Conservation (phyloP, 2,888 invertebrate genomes). For the Mantis religiosa region DNA sequence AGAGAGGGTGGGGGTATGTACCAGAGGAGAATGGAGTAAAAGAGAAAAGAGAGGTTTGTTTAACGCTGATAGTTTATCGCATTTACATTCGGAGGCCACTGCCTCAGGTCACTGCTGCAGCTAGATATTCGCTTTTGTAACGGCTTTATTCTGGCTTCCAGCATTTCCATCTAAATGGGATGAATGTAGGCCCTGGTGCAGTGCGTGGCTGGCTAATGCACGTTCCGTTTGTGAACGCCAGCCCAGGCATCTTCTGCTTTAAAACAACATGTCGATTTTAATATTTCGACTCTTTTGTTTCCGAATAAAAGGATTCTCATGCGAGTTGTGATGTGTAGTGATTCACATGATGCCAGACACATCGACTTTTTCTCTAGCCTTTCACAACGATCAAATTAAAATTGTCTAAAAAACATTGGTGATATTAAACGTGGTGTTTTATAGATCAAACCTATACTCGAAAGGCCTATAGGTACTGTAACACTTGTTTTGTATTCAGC, state of each 20-base stretch:
- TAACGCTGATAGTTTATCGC: neutral
- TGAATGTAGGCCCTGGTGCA: neutral
- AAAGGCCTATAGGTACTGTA: no score
- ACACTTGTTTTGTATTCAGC: no score
- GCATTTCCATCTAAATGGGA: neutral
- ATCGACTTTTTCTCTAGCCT: no score
- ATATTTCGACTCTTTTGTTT: neutral
- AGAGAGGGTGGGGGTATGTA: no score
- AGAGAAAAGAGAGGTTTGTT: neutral
- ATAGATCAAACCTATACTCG: no score
- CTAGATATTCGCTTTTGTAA: no score
- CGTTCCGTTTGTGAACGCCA: neutral
- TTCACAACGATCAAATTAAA: no score
- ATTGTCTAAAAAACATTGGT: no score
- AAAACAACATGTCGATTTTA: neutral
- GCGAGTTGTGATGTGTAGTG: neutral
- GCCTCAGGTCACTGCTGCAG: neutral
- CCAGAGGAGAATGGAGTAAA: neutral
- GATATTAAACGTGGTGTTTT: no score
- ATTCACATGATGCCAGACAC: neutral
- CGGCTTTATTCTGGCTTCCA: neutral
- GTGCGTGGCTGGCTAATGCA: neutral
- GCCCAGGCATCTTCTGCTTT: neutral
- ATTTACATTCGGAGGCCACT: neutral
- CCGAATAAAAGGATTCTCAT: neutral